A percentile compares a stretch with the other conserved stretches of the same genome.
These are phyloP conservation scores for Euproctis similis DNA, from an alignment of 2,888 invertebrate genomes.

Conservation along the genomic window DNA sequence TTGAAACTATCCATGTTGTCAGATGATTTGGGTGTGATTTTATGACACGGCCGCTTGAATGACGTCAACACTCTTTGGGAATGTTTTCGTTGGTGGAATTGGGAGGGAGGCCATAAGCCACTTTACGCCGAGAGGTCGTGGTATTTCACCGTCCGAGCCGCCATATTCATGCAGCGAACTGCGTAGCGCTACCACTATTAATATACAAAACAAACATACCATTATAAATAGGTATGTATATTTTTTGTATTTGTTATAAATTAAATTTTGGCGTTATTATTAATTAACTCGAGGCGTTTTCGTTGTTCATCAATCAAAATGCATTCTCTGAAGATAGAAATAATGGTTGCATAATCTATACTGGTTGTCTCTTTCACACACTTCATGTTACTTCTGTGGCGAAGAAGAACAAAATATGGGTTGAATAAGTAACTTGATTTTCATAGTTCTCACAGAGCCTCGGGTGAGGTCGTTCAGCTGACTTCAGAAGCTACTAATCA, in stretches of 20 bases:
- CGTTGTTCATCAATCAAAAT: slow-evolving; percentile 72
- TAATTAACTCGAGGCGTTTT: slow-evolving; percentile 71
- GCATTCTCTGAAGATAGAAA: slow-evolving; percentile 49
- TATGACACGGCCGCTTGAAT: too few species aligned
- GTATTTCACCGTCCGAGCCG: slow-evolving; percentile 11
- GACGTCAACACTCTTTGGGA: too few species aligned
- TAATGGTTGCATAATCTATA: slow-evolving; percentile 57
- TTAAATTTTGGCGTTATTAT: slow-evolving; percentile 73
- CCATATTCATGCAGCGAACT: too few species aligned
- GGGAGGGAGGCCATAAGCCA: too few species aligned
- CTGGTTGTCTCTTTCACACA: slow-evolving; percentile 39
- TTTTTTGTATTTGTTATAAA: slow-evolving; percentile 63
- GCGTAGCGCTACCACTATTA: too few species aligned
- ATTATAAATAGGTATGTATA: slow-evolving; percentile 47
- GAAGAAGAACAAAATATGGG: slow-evolving; percentile 33
- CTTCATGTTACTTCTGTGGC: slow-evolving; percentile 13
- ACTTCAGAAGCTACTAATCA: slow-evolving; percentile 71
- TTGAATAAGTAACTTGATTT: slow-evolving; percentile 59
- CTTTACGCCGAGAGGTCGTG: too few species aligned
- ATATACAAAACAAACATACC: slow-evolving; percentile 71
- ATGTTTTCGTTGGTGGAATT: too few species aligned
- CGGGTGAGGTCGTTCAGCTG: slow-evolving; percentile 48
- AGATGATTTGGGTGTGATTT: too few species aligned
- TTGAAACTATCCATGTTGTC: too few species aligned
- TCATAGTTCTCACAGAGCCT: slow-evolving; percentile 62